Base-by-base conservation (phyloP, 1,140 invertebrate genomes). In the Anthonomus grandis region DNA sequence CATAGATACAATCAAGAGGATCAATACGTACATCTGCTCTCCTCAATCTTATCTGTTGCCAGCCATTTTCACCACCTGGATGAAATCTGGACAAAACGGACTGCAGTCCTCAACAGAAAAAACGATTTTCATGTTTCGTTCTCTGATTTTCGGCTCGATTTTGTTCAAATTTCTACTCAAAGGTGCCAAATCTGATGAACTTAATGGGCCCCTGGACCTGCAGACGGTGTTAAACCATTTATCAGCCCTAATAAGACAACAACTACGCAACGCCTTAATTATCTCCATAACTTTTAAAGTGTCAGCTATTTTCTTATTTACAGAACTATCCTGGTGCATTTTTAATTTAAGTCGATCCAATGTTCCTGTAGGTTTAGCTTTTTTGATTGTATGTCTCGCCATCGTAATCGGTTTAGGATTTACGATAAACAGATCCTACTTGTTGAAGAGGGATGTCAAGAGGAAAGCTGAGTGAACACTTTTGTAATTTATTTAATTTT, bases 11-110 rank as follows among this genome's bases (percentile, higher is more conserved):
- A 70, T 71, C 45, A 60, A 57, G 17, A 55, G 58, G 24, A 63
- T 71, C 50, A 71, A 71, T 57, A 64, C 65, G 4, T 68, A 60
- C 60, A 71, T 71, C 21, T 71, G 70, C 45, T 66, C 68, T 0
- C 68, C 69, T 23, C 66, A 70, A 38, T 68, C 62, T 49, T 66
- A 62, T 55, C 49, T 70, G 13, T 44, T 71, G 1, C 70, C 70
- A 24, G 63, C 70, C 10, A 48, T 71, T 2, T 34, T 71, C 5
- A 57, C 62, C 12, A 64, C 24, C 12, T 71, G 68, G 67, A 41
- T 71, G 18, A 63, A 63, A 27, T 59, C 64, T 2, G 65, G 68
- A 3, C 65, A 68, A 34, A 49, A 57, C 13, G 57, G 62, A 17
- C 52, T 70, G 0, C 60, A 65, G 13, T 41, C 54, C 0, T 64